A percentile compares a stretch with the other conserved stretches of the same genome.
Conservation (phyloP, 2,113 vertebrate species). For the Psilopogon haemacephalus region DNA sequence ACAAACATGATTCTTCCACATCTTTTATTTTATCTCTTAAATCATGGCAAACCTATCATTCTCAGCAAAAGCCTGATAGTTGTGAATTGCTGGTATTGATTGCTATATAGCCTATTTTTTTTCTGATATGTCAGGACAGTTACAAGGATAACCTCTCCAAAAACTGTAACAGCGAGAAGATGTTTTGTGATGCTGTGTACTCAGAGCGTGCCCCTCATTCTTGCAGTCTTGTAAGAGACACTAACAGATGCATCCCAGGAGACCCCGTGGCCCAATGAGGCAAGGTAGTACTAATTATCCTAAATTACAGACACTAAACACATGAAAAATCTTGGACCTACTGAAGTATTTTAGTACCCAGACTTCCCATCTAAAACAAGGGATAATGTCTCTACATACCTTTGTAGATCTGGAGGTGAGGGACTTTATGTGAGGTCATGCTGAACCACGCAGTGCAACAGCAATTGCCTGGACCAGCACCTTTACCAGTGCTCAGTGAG, state of each 20-base stretch:
- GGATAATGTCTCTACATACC: not conserved
- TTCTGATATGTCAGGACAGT: not conserved
- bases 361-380: not conserved
- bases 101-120: not conserved
- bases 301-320: not conserved
- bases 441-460: not conserved
- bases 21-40: not conserved
- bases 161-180: not conserved
- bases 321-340: not conserved
- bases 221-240: not conserved
- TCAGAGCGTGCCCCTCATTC: not conserved
- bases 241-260: not conserved
- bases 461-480: not conserved
- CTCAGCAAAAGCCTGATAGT: not conserved
- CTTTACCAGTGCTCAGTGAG: not conserved
- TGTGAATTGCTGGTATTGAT: not conserved
- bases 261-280: not conserved
- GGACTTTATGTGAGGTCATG: not conserved
- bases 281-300: not conserved
- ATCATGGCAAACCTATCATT: not conserved
- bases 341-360: not conserved
- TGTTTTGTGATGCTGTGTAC: not conserved
- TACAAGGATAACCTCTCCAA: not conserved
- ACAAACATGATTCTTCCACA: not conserved
- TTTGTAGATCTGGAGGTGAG: slow-evolving; percentile 2